A percentile compares a stretch with the other conserved stretches of the same genome.
phyloP scores from a whole-genome alignment of 2,113 vertebrate species.

The Carassius gibelio region DNA sequence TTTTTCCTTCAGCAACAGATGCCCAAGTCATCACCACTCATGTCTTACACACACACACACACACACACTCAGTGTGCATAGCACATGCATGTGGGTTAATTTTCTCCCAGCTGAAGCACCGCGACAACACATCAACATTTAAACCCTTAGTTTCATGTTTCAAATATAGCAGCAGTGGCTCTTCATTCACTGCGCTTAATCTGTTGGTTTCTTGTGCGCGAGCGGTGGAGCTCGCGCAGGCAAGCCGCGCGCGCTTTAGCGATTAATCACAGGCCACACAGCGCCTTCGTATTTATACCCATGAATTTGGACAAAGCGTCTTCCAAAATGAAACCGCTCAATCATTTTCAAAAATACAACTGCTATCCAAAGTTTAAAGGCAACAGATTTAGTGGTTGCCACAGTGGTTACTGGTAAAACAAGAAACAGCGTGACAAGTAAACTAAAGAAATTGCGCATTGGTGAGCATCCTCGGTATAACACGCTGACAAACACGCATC shows the following conservation, averaged over 20 bases:
- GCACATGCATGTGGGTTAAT: conserved; percentile 52
- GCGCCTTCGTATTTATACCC: conserved; percentile 63
- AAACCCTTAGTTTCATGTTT: conserved; percentile 67
- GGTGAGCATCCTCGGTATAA: neutral
- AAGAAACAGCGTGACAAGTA: conserved; percentile 24
- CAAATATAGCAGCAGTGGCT: conserved; percentile 66
- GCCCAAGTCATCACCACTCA: conserved; percentile 36
- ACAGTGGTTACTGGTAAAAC: neutral
- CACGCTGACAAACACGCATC: neutral
- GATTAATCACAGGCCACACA: conserved; percentile 60
- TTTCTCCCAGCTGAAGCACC: conserved; percentile 50
- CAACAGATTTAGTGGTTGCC: neutral
- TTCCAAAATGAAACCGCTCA: neutral
- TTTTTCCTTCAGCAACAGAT: conserved; percentile 42
- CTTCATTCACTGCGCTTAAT: conserved; percentile 70
- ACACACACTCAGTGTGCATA: conserved; percentile 50
- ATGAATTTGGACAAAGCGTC: conserved; percentile 59
- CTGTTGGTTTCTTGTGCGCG: conserved; percentile 71
- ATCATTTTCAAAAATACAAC: neutral
- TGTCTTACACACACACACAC: conserved; percentile 49
- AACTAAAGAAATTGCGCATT: conserved; percentile 41
- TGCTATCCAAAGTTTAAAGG: neutral
- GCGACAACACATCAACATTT: conserved; percentile 65
- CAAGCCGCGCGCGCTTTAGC: conserved; percentile 31
- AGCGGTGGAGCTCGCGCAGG: conserved; percentile 49